Evolutionary conservation across 2,113 vertebrate species (phyloP).

Genomic region (Talpa occidentalis): DNA sequence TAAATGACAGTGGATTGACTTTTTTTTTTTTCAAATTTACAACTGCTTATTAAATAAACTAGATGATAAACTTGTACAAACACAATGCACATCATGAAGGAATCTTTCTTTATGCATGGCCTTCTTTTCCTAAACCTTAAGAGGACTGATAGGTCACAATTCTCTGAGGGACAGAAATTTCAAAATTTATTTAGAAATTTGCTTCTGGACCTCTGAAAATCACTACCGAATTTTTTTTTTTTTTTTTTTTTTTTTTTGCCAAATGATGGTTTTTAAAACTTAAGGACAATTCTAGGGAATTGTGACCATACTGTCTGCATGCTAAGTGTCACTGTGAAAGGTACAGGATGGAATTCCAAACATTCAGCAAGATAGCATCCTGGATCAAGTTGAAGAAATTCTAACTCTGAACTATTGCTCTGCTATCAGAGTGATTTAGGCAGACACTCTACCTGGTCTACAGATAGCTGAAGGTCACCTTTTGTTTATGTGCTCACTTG

Average conservation of each 20-base stretch:
- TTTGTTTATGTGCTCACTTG: rapidly evolving
- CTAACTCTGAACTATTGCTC: rapidly evolving
- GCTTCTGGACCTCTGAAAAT: neutral
- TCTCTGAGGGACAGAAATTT: neutral
- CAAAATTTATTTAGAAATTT: neutral
- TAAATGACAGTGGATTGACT: neutral
- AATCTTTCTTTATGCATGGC: no score
- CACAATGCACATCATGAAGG: neutral
- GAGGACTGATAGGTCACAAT: rapidly evolving
- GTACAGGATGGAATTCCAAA: neutral
- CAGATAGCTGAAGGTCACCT: neutral
- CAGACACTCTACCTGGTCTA: rapidly evolving
- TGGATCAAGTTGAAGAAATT: neutral
- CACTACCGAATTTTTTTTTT: neutral
- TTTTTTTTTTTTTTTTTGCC: neutral
- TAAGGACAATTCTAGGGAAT: neutral
- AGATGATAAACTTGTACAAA: rapidly evolving
- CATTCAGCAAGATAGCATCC: rapidly evolving
- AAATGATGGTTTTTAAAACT: neutral
- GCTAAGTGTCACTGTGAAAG: no score
- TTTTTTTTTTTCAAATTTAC: neutral
- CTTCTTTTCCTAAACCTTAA: neutral
- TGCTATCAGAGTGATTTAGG: neutral
- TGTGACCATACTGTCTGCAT: neutral
- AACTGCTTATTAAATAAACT: neutral